Percentiles rank a stretch among this genome's conserved stretches.
These are phyloP conservation scores for Hippocampus mohnikei DNA, from an alignment of 2,113 vertebrate genomes.

Conservation along the genomic window DNA sequence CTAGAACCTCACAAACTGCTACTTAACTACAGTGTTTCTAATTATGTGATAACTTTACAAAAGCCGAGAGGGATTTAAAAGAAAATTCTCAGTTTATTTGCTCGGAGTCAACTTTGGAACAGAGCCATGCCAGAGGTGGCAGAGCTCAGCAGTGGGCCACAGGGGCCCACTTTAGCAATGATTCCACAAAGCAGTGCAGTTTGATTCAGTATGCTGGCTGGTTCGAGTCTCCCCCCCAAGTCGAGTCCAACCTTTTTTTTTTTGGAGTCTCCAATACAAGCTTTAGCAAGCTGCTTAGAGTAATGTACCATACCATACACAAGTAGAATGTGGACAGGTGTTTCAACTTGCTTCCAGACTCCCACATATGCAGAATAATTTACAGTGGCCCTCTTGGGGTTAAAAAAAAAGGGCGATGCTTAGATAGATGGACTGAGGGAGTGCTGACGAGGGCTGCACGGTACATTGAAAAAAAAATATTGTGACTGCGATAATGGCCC, in stretches of 20 bases:
- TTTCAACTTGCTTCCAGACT: no score
- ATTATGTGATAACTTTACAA: constrained; percentile 28
- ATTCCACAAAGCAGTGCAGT: background rate
- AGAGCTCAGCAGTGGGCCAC: background rate
- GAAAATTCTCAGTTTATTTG: background rate
- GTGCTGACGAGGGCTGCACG: no score
- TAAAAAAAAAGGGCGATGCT: no score
- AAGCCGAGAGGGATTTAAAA: background rate
- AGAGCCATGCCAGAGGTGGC: constrained; percentile 1
- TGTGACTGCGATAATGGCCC: no score
- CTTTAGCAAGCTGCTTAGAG: no score
- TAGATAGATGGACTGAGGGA: no score
- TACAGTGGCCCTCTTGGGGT: no score
- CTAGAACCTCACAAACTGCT: constrained; percentile 14
- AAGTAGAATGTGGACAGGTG: no score
- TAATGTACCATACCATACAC: no score
- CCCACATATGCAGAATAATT: no score
- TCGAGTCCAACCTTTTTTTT: background rate
- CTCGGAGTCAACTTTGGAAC: constrained; percentile 15
- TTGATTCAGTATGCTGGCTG: background rate
- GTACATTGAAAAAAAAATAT: no score
- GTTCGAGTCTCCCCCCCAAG: background rate
- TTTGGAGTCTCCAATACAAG: no score
- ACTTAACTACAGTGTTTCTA: constrained; percentile 9
- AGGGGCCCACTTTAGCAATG: background rate